These are phyloP conservation scores for Muntiacus reevesi DNA, from an alignment of 2,113 vertebrate species.

Conservation along the genomic window DNA sequence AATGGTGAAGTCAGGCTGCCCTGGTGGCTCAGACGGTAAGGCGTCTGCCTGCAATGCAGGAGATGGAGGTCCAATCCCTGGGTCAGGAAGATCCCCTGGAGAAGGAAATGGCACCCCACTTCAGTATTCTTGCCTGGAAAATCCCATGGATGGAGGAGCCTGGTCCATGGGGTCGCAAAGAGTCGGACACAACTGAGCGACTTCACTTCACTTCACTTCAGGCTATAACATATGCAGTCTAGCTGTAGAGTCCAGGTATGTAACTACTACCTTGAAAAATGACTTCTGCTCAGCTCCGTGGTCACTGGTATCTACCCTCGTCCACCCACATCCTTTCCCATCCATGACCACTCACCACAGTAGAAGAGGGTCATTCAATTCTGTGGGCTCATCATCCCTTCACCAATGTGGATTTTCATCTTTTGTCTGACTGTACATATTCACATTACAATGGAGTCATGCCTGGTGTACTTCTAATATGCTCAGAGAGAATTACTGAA, in stretches of 20 bases:
- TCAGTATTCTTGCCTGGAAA: no score
- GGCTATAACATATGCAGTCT: neutral
- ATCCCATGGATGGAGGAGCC: no score
- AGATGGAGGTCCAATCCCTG: no score
- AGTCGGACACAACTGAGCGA: no score
- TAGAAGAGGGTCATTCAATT: neutral
- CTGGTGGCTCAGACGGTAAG: no score
- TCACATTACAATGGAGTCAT: neutral
- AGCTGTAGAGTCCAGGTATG: neutral
- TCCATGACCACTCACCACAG: neutral
- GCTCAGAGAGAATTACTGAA: neutral
- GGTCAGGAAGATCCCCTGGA: no score
- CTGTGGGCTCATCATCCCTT: neutral
- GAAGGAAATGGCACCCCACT: no score
- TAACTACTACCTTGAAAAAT: neutral
- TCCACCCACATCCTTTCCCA: neutral
- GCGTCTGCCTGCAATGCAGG: no score
- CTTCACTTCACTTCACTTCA: no score
- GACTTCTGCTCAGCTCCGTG: neutral
- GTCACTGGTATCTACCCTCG: neutral
- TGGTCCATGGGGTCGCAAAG: no score
- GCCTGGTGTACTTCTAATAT: neutral
- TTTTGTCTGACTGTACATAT: neutral
- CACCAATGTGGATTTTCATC: neutral
- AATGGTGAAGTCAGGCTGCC: neutral